phyloP scores from a whole-genome alignment of 2,888 invertebrate species.

The Dolichopus griseipennis region DNA sequence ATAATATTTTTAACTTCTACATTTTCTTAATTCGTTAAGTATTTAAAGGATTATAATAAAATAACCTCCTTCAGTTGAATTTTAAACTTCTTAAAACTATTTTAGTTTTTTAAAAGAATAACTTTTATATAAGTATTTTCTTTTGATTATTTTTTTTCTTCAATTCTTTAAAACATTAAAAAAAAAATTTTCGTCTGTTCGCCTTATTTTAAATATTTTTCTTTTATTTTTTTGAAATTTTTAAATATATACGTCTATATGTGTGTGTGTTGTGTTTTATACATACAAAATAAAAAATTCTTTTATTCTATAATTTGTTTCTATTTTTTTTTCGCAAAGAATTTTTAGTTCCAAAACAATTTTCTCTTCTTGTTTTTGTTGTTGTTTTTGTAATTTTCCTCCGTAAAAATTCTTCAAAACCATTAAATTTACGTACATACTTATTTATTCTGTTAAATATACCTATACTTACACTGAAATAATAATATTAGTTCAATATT shows the following conservation, averaged over 20 bases:
- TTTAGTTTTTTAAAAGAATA: neutral
- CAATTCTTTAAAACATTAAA: no score
- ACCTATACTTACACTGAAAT: neutral
- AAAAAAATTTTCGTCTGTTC: neutral
- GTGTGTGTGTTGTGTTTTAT: no score
- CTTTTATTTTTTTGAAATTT: neutral
- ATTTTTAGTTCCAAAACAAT: neutral
- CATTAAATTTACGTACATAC: neutral
- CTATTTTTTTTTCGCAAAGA: neutral
- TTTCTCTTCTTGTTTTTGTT: neutral
- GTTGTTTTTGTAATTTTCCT: neutral
- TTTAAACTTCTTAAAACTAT: neutral
- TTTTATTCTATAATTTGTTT: neutral
- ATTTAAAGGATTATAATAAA: no score
- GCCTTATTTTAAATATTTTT: neutral
- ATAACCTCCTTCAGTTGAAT: neutral
- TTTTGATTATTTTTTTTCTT: neutral
- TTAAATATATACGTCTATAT: neutral
- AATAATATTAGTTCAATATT: neutral
- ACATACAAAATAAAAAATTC: no score
- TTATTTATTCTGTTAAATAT: neutral
- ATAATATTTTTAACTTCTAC: no score
- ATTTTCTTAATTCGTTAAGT: no score
- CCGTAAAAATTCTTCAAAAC: neutral
- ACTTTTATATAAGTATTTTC: neutral